phyloP scores from a whole-genome alignment of 2,113 vertebrate genomes.

The Eurystomus gularis region DNA sequence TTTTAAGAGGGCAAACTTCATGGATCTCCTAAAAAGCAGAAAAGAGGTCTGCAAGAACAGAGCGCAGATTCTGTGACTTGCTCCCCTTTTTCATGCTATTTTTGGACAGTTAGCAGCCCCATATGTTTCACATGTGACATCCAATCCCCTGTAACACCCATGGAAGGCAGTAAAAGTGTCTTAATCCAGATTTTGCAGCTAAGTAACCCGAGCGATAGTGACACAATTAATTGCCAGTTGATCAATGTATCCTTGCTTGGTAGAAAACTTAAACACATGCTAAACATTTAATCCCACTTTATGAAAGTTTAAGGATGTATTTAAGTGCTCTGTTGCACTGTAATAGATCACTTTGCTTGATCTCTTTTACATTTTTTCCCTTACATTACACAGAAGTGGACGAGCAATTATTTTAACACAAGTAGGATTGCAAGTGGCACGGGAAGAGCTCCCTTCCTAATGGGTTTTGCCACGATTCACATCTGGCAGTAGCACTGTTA shows the following conservation, averaged over 20 bases:
- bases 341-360: neutral
- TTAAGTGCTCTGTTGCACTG: neutral
- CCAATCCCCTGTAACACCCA: neutral
- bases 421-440: neutral
- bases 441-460: neutral
- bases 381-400: neutral
- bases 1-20: neutral
- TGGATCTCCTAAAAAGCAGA: neutral
- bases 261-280: neutral
- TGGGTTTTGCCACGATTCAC: neutral
- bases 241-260: neutral
- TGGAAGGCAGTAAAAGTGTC: neutral
- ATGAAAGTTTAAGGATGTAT: neutral
- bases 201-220: neutral
- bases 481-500: neutral
- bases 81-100: neutral
- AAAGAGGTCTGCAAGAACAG: neutral
- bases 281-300: neutral
- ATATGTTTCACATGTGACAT: fast-evolving
- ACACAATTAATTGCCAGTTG: neutral
- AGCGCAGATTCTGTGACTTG: neutral
- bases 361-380: neutral
- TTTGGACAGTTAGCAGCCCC: neutral
- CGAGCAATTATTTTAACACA: neutral
- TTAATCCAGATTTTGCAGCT: neutral